Conservation (phyloP, 1,140 invertebrate species). For the Drosophila sechellia region DNA sequence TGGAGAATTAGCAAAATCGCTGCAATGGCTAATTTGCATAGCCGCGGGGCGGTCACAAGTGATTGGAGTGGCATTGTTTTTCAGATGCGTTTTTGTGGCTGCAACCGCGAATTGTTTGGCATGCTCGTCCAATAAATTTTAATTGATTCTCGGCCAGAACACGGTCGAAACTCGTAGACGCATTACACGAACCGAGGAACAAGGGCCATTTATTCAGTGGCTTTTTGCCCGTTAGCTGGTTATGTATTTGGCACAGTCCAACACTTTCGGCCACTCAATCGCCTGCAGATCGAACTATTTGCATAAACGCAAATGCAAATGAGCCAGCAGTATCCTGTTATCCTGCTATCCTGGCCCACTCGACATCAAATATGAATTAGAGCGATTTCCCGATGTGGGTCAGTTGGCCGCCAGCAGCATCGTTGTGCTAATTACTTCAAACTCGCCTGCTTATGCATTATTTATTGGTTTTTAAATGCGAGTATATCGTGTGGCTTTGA, state of each 20-base stretch:
- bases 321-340: neutral
- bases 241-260: conserved; percentile 51
- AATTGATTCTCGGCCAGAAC: conserved; percentile 53
- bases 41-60: conserved; percentile 30
- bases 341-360: conserved; percentile 11
- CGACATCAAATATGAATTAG: conserved; percentile 55
- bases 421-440: conserved; percentile 38
- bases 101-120: conserved; percentile 11
- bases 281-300: conserved; percentile 40
- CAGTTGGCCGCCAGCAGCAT: conserved; percentile 11
- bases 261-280: conserved; percentile 55
- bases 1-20: conserved; percentile 59
- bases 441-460: conserved; percentile 27
- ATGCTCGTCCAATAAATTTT: conserved; percentile 42
- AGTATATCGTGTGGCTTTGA: conserved; percentile 30
- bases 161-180: conserved; percentile 2
- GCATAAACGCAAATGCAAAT: conserved; percentile 48
- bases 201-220: conserved; percentile 11
- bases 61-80: conserved; percentile 61
- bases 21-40: conserved; percentile 62
- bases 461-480: conserved; percentile 12
- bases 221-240: conserved; percentile 42
- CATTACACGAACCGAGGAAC: conserved; percentile 10
- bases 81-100: conserved; percentile 31
- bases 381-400: conserved; percentile 33